These are phyloP conservation scores for Craterocephalus amniculus DNA, from an alignment of 2,797 vertebrate genomes.

Conservation along the genomic window DNA sequence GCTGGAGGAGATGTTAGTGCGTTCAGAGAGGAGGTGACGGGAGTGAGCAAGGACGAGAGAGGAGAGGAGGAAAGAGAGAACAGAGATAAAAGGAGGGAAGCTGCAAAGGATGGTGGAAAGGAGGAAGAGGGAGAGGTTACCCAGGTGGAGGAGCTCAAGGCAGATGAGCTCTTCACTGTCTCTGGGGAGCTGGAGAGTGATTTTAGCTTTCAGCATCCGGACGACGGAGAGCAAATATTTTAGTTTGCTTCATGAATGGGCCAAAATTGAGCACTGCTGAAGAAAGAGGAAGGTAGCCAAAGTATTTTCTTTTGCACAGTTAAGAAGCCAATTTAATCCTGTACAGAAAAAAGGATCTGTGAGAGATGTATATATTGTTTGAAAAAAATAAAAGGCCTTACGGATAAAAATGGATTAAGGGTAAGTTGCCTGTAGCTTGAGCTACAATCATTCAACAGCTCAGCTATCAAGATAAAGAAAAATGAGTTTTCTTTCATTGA, in stretches of 20 bases:
- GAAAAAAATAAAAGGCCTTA: neutral
- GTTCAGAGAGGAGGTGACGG: neutral
- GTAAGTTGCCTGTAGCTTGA: neutral
- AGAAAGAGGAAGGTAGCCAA: slow-evolving; percentile 33
- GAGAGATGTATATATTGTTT: neutral
- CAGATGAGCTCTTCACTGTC: slow-evolving; percentile 22
- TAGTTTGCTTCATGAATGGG: slow-evolving; percentile 40
- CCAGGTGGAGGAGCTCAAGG: slow-evolving; percentile 38
- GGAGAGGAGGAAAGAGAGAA: neutral
- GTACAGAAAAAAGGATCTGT: slow-evolving; percentile 6
- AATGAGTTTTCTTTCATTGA: slow-evolving; percentile 32
- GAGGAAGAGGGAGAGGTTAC: slow-evolving; percentile 37
- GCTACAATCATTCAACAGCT: too few species aligned
- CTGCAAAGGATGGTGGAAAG: neutral
- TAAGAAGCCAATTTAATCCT: slow-evolving; percentile 4
- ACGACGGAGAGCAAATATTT: slow-evolving; percentile 59
- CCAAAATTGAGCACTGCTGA: slow-evolving; percentile 9
- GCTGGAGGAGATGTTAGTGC: neutral
- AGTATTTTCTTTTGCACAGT: slow-evolving; percentile 36
- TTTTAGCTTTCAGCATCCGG: slow-evolving; percentile 62
- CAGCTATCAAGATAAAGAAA: slow-evolving; percentile 15
- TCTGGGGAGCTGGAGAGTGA: slow-evolving; percentile 67
- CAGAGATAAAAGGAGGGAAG: neutral
- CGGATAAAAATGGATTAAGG: neutral
- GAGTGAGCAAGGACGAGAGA: neutral